phyloP scores from a whole-genome alignment of 2,888 invertebrate species.

The Nudaria mundana region DNA sequence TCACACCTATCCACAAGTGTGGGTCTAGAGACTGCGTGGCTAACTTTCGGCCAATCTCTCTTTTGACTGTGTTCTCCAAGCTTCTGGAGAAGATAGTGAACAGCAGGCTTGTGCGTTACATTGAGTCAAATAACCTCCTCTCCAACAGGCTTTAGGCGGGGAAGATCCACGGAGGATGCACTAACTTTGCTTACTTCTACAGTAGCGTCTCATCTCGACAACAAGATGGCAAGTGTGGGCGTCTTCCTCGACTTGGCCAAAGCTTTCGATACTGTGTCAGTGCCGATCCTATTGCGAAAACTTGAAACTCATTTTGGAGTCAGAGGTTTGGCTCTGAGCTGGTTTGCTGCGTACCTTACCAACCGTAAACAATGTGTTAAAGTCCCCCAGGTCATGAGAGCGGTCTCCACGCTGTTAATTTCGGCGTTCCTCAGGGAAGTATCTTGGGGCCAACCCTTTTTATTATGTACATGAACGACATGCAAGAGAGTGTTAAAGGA shows the following conservation, averaged over 20 bases:
- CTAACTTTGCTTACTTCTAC: neutral
- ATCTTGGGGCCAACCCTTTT: conserved; percentile 7
- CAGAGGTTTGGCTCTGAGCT: neutral
- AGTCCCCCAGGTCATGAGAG: neutral
- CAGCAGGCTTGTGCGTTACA: neutral
- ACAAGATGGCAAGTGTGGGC: neutral
- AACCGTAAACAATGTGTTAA: conserved; percentile 1
- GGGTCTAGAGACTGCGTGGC: neutral
- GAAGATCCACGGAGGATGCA: conserved; percentile 1
- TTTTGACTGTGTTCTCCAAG: conserved; percentile 7
- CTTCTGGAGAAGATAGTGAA: conserved; percentile 9
- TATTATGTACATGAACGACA: conserved; percentile 4
- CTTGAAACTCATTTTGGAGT: conserved; percentile 5
- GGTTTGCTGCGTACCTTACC: conserved; percentile 4
- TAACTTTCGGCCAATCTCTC: conserved; percentile 10
- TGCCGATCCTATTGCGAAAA: neutral
- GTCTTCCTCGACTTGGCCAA: neutral
- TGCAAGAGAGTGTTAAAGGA: neutral
- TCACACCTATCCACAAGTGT: too few species aligned
- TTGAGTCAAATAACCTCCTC: neutral
- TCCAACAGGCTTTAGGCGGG: conserved; percentile 1
- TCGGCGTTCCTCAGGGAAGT: conserved; percentile 11
- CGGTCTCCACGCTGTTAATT: neutral
- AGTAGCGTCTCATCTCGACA: neutral
- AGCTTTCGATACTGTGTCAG: neutral